A percentile compares a stretch with the other conserved stretches of the same genome.
Evolutionary conservation across 2,797 vertebrate species (phyloP).

Genomic region (Sebastes cheni): DNA sequence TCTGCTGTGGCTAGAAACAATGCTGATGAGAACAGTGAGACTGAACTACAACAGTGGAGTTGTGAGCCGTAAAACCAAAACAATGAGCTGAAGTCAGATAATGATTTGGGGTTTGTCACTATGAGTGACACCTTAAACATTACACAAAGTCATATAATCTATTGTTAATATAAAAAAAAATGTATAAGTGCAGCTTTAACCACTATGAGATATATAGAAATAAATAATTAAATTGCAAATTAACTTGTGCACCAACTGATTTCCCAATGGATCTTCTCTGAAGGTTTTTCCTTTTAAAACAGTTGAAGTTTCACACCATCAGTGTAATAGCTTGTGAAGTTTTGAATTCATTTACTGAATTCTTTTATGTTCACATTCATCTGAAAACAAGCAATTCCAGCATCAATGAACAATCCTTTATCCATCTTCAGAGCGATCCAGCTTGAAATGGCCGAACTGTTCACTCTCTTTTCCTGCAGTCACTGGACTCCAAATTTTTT

Average conservation of each 20-base stretch:
- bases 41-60: neutral
- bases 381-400: conserved; percentile 28
- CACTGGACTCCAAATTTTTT: conserved; percentile 25
- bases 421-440: conserved; percentile 16
- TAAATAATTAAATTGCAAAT: neutral
- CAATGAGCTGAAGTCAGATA: no score
- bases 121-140: neutral
- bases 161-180: neutral
- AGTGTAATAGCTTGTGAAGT: neutral
- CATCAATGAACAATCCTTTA: conserved; percentile 22
- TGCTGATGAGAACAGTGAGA: neutral
- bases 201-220: neutral
- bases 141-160: neutral
- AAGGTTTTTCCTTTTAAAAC: neutral
- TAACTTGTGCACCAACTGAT: neutral
- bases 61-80: neutral
- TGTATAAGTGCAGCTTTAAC: neutral
- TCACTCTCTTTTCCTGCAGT: conserved; percentile 11
- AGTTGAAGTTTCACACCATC: neutral
- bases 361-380: conserved; percentile 24
- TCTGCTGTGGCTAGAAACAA: neutral
- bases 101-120: neutral
- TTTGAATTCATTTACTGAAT: conserved; percentile 10
- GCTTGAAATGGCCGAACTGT: conserved; percentile 37
- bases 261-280: neutral